phyloP scores from a whole-genome alignment of 2,888 invertebrate species.

The Drosophila pseudotakahashii region DNA sequence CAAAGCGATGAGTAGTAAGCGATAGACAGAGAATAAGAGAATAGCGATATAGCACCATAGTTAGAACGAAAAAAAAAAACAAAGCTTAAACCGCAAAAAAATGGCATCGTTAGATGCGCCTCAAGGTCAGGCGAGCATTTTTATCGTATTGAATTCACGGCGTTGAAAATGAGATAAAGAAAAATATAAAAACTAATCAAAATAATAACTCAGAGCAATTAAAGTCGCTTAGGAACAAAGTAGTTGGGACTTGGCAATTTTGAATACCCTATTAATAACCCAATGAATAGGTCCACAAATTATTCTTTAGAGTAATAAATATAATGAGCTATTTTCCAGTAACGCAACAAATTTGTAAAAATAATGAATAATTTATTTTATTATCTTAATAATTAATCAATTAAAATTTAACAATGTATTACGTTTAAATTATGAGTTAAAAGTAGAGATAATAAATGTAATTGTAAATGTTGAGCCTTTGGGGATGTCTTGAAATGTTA shows the following conservation, averaged over 20 bases:
- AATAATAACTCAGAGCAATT: slow-evolving; percentile 44
- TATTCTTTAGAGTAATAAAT: too few relatives aligned
- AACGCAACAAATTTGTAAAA: too few relatives aligned
- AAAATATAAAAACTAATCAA: slow-evolving; percentile 30
- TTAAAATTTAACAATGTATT: too few relatives aligned
- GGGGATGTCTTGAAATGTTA: neutral
- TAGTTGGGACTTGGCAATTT: neutral
- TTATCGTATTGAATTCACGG: slow-evolving; percentile 38
- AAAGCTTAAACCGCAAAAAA: slow-evolving; percentile 28
- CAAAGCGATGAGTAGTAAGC: slow-evolving; percentile 3
- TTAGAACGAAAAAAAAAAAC: slow-evolving; percentile 22
- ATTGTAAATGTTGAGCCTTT: neutral
- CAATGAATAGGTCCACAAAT: too few relatives aligned
- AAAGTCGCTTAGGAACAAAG: slow-evolving; percentile 4
- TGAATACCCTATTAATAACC: neutral
- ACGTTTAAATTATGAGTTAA: too few relatives aligned
- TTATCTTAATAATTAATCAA: too few relatives aligned
- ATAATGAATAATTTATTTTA: too few relatives aligned
- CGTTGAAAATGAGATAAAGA: slow-evolving; percentile 43
- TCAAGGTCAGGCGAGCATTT: slow-evolving; percentile 45
- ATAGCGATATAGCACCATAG: slow-evolving; percentile 21
- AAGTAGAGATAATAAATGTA: neutral
- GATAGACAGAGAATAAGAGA: slow-evolving; percentile 23
- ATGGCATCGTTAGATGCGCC: slow-evolving; percentile 34
- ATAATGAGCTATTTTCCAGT: too few relatives aligned